Conservation (phyloP, 2,888 invertebrate genomes). For the Eledone cirrhosa region DNA sequence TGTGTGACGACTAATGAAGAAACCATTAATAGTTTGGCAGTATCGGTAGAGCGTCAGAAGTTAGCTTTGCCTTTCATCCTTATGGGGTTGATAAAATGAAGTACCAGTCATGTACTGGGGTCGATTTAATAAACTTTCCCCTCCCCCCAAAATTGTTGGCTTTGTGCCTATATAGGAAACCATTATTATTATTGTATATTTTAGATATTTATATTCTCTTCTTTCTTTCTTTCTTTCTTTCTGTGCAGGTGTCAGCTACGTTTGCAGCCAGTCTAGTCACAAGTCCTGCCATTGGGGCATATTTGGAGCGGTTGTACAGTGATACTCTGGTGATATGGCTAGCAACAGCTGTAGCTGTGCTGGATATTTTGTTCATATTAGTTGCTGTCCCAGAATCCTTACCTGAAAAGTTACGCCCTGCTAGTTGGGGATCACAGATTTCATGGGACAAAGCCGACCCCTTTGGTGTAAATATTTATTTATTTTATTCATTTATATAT, state of each 20-base stretch:
- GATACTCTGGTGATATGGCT: slow-evolving; percentile 88
- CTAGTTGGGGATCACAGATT: slow-evolving; percentile 69
- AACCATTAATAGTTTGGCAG: too few relatives aligned
- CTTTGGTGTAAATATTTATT: slow-evolving; percentile 76
- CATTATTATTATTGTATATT: background rate
- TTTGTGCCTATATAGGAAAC: background rate
- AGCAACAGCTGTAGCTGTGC: slow-evolving; percentile 91
- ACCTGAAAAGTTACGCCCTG: slow-evolving; percentile 86
- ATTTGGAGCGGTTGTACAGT: slow-evolving; percentile 77
- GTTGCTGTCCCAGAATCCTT: slow-evolving; percentile 98
- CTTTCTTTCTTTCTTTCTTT: slow-evolving; percentile 17
- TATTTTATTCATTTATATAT: background rate
- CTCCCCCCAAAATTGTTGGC: background rate
- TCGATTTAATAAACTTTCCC: too few relatives aligned
- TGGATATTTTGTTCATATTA: slow-evolving; percentile 97
- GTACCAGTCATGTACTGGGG: too few relatives aligned
- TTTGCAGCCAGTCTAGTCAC: slow-evolving; percentile 99
- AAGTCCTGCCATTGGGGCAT: slow-evolving; percentile 92
- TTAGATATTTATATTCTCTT: background rate
- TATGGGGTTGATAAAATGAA: too few relatives aligned
- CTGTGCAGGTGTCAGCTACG: slow-evolving; percentile 83
- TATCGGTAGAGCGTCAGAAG: too few relatives aligned
- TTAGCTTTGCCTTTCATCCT: too few relatives aligned
- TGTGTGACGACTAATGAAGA: background rate
- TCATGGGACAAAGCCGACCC: slow-evolving; percentile 96